Conservation (phyloP, 92 coral and sea anemone genomes). For the Porites lobata region DNA sequence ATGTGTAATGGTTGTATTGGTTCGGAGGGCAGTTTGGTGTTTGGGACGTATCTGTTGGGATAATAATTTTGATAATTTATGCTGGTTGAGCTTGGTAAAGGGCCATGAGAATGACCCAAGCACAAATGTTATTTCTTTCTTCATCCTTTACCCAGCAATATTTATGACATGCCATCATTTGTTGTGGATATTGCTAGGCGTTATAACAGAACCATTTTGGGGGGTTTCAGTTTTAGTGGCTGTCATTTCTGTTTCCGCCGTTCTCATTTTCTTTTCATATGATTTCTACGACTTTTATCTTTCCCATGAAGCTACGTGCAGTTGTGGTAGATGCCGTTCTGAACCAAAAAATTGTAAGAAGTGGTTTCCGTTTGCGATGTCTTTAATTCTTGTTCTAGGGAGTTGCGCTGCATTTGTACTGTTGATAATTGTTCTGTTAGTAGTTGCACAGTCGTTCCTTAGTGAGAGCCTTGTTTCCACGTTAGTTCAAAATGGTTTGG, state of each 20-base stretch:
- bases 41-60: no score
- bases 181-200: constrained; percentile 71
- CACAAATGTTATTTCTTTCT: background rate
- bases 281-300: background rate
- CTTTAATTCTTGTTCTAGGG: background rate
- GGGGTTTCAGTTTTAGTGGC: constrained; percentile 59
- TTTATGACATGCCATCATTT: constrained; percentile 57
- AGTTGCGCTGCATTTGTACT: constrained; percentile 3
- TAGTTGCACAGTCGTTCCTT: constrained; percentile 18
- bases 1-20: background rate
- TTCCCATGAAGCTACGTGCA: no score
- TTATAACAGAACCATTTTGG: constrained; percentile 78
- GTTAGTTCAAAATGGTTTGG: constrained; percentile 19
- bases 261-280: background rate
- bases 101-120: constrained; percentile 10
- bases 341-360: no score
- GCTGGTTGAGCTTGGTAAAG: no score
- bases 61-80: no score
- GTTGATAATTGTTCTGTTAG: background rate
- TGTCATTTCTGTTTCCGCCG: background rate
- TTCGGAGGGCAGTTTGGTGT: background rate
- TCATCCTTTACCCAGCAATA: constrained; percentile 40
- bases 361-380: no score
- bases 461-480: constrained; percentile 8
- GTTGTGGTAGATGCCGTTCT: no score